Evolutionary conservation across 1,140 invertebrate species (phyloP).

Genomic region (Lordiphosa stackelbergi): DNA sequence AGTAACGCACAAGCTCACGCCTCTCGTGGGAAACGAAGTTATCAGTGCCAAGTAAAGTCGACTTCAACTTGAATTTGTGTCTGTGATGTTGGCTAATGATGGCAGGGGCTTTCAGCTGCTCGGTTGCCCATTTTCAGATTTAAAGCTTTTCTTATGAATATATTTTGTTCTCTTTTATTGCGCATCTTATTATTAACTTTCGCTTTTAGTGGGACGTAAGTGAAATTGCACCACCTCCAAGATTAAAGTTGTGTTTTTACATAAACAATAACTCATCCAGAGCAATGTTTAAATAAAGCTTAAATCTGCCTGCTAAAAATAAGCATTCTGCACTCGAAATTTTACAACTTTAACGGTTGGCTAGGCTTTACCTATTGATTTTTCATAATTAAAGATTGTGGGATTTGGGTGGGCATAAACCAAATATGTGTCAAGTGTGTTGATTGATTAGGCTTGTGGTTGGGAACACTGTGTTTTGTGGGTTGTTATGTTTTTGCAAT

Average conservation of each 20-base stretch:
- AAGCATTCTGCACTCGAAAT: slow-evolving; percentile 19
- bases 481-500: slow-evolving; percentile 9
- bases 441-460: slow-evolving; percentile 8
- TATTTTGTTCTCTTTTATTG: slow-evolving; percentile 12
- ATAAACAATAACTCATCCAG: slow-evolving; percentile 11
- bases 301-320: slow-evolving; percentile 47
- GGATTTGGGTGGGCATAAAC: slow-evolving; percentile 15
- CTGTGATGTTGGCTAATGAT: slow-evolving; percentile 3
- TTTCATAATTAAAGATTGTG: slow-evolving; percentile 58
- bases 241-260: slow-evolving; percentile 38
- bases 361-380: slow-evolving; percentile 45
- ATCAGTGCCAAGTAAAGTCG: slow-evolving; percentile 12
- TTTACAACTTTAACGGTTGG: slow-evolving; percentile 10
- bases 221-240: slow-evolving; percentile 10
- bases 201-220: no score
- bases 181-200: slow-evolving; percentile 8
- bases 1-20: not conserved
- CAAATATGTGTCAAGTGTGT: slow-evolving; percentile 34
- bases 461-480: not conserved
- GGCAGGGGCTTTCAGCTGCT: slow-evolving; percentile 20
- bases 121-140: slow-evolving; percentile 18
- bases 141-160: slow-evolving; percentile 7
- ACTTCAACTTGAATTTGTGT: slow-evolving; percentile 3
- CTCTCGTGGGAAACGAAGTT: slow-evolving; percentile 7
- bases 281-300: slow-evolving; percentile 1